These are phyloP conservation scores for Malurus cyaneus DNA, from an alignment of 2,113 vertebrate genomes.

Conservation along the genomic window DNA sequence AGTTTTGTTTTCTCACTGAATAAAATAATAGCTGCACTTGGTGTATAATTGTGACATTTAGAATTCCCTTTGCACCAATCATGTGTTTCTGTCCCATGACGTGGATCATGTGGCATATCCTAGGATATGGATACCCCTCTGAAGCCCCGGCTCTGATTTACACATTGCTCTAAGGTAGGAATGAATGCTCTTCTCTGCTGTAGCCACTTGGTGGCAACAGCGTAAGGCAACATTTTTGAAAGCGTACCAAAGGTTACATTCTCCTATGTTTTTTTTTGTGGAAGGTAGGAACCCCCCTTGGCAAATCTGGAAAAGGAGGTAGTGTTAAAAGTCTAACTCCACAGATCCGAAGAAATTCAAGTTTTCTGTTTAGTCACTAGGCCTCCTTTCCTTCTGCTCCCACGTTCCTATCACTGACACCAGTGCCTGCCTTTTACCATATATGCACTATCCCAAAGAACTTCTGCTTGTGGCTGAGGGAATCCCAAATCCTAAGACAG, in stretches of 20 bases:
- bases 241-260: background rate
- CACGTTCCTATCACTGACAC: background rate
- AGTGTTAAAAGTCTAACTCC: background rate
- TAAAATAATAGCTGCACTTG: background rate
- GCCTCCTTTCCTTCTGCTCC: background rate
- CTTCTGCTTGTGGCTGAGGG: background rate
- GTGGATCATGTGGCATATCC: background rate
- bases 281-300: background rate
- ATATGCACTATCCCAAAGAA: background rate
- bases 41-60: background rate
- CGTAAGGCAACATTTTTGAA: background rate
- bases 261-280: background rate
- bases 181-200: background rate
- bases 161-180: background rate
- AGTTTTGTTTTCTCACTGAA: background rate
- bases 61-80: background rate
- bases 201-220: slow-evolving; percentile 20
- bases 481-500: background rate
- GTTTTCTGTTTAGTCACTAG: background rate
- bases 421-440: background rate
- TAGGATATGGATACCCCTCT: background rate
- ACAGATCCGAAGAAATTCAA: background rate
- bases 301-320: background rate
- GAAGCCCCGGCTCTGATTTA: background rate
- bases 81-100: background rate